phyloP scores from a whole-genome alignment of 2,888 invertebrate species.

The Heliconius cydno region DNA sequence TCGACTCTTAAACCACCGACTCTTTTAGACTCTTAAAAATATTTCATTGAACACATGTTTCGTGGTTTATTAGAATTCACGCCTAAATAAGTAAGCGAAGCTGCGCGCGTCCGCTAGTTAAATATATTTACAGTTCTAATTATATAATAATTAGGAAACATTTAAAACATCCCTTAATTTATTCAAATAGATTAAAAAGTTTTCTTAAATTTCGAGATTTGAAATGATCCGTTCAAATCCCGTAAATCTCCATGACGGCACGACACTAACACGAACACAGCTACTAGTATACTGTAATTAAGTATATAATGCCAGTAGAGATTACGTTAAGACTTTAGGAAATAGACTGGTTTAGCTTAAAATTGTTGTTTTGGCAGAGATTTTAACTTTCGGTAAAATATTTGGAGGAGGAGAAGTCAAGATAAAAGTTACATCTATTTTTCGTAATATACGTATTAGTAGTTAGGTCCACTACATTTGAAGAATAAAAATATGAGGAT shows the following conservation, averaged over 20 bases:
- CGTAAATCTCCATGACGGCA: slow-evolving; percentile 1
- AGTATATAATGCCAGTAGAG: slow-evolving; percentile 5
- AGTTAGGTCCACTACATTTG: too few relatives aligned
- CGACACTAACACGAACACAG: slow-evolving; percentile 12
- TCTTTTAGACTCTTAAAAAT: too few relatives aligned
- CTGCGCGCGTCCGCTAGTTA: too few relatives aligned
- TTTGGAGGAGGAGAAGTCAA: not conserved
- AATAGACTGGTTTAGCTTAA: slow-evolving; percentile 6
- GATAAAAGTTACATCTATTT: not conserved
- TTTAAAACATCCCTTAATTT: not conserved
- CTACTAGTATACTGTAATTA: slow-evolving; percentile 47
- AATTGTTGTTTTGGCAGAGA: not conserved
- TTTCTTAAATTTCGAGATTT: not conserved
- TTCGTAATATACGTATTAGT: not conserved
- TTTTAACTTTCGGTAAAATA: not conserved
- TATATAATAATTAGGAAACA: not conserved
- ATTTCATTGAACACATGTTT: too few relatives aligned
- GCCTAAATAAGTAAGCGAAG: too few relatives aligned
- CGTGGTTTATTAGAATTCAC: too few relatives aligned
- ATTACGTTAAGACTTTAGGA: slow-evolving; percentile 13
- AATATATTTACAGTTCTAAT: too few relatives aligned
- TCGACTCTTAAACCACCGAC: too few relatives aligned
- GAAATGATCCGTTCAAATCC: not conserved
- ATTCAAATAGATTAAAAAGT: slow-evolving; percentile 11
- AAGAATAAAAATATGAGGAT: too few relatives aligned